phyloP scores from a whole-genome alignment of 2,888 invertebrate species.

The Reticulitermes lucifugus region DNA sequence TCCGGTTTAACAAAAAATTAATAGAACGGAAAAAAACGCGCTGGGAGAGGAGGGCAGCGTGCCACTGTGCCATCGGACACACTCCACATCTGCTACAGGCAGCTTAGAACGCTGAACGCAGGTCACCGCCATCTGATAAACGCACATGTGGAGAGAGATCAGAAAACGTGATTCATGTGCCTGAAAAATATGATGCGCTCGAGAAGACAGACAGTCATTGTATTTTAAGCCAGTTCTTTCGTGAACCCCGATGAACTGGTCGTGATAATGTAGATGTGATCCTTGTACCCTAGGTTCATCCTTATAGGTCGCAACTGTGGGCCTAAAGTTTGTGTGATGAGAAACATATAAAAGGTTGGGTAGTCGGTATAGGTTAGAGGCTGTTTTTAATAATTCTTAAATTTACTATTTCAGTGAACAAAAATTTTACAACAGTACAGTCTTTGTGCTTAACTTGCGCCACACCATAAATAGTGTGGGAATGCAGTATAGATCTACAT shows the following conservation, averaged over 20 bases:
- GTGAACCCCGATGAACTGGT: neutral
- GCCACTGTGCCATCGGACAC: conserved; percentile 46
- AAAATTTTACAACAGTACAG: too few species aligned
- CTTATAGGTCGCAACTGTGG: too few species aligned
- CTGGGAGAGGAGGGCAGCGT: conserved; percentile 8
- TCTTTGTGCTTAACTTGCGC: too few species aligned
- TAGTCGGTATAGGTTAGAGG: too few species aligned
- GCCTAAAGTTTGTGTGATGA: too few species aligned
- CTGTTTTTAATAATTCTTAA: too few species aligned
- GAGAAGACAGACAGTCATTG: neutral
- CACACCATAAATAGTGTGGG: too few species aligned
- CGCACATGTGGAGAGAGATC: neutral
- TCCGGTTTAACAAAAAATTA: conserved; percentile 1
- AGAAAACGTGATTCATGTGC: neutral
- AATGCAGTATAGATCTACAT: too few species aligned
- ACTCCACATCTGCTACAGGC: conserved; percentile 10
- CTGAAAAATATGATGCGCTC: neutral
- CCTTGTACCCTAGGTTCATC: too few species aligned
- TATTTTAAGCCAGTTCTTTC: neutral
- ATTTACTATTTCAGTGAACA: too few species aligned
- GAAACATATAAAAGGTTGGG: too few species aligned
- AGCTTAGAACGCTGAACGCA: neutral
- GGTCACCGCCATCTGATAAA: neutral
- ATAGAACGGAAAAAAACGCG: conserved; percentile 10
- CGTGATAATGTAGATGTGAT: neutral